Conservation (phyloP, 1,140 invertebrate genomes). For the Aleiodes sp. region DNA sequence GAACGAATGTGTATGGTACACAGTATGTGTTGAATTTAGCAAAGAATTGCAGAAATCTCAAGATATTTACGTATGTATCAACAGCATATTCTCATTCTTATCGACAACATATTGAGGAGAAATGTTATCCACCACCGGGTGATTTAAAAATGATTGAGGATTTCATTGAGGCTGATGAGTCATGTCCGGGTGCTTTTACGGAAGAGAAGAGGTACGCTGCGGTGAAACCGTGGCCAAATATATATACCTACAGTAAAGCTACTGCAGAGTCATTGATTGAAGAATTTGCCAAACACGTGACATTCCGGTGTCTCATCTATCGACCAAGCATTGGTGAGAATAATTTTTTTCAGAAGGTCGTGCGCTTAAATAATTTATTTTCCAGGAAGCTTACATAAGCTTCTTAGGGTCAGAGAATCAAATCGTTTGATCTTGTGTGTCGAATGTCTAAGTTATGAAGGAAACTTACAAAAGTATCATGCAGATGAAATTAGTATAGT, state of each 20-base stretch:
- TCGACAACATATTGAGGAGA: constrained; percentile 65
- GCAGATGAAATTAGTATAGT: no score
- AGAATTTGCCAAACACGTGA: constrained; percentile 60
- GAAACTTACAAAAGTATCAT: no score
- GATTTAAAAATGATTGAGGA: constrained; percentile 63
- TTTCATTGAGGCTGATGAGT: constrained; percentile 52
- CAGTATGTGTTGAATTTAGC: constrained; percentile 72
- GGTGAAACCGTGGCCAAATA: constrained; percentile 69
- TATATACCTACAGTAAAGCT: constrained; percentile 71
- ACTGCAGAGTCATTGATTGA: constrained; percentile 70
- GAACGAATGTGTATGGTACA: constrained; percentile 72
- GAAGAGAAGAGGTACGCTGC: constrained; percentile 52
- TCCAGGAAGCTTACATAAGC: no score
- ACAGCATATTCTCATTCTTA: constrained; percentile 57
- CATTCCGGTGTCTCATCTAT: constrained; percentile 70
- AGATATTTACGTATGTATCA: constrained; percentile 51
- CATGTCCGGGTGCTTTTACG: constrained; percentile 40
- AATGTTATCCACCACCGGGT: constrained; percentile 63
- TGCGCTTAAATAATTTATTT: no score
- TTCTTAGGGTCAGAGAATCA: no score
- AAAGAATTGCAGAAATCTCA: constrained; percentile 67
- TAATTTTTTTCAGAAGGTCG: no score
- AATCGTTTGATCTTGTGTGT: no score
- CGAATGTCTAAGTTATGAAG: no score
- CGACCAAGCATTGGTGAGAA: constrained; percentile 70